Conservation (phyloP, 30 jellyfish, hydroid and myxozoan species). For the Chrysaora quinquecirrha region DNA sequence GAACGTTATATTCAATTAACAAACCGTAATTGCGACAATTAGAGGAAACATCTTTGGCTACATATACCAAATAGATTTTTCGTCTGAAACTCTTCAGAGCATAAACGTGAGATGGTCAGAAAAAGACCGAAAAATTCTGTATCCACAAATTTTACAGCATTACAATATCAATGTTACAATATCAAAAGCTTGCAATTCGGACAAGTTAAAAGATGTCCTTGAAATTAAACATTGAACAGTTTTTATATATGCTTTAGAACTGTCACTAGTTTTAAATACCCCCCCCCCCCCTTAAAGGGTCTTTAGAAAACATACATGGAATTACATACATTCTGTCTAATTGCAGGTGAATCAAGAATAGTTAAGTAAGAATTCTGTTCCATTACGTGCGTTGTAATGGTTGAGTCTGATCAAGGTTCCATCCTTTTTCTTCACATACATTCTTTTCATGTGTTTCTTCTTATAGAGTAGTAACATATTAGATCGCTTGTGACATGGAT, state of each 20-base stretch:
- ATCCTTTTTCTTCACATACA: conserved; percentile 54
- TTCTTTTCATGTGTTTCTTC: conserved; percentile 39
- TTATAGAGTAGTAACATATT: conserved; percentile 59
- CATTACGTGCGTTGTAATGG: conserved; percentile 49
- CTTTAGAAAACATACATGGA: not conserved
- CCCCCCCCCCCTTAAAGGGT: not conserved
- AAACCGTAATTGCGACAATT: no score
- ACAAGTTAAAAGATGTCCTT: no score
- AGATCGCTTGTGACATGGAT: conserved; percentile 82
- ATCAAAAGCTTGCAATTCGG: no score
- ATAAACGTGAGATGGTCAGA: no score
- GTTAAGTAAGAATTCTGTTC: conserved; percentile 66
- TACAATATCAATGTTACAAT: no score
- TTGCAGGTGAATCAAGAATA: conserved; percentile 36
- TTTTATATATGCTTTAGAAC: not conserved
- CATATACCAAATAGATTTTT: no score
- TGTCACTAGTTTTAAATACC: not conserved
- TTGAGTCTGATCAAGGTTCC: conserved; percentile 54
- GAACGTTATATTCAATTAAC: no score
- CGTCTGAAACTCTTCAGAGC: no score
- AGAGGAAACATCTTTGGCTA: no score
- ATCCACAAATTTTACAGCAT: no score
- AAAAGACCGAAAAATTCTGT: no score
- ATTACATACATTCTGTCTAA: not conserved
- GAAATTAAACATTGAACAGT: not conserved